Evolutionary conservation across 1,140 invertebrate genomes (phyloP).

Genomic region (Luehdorfia chinensis): DNA sequence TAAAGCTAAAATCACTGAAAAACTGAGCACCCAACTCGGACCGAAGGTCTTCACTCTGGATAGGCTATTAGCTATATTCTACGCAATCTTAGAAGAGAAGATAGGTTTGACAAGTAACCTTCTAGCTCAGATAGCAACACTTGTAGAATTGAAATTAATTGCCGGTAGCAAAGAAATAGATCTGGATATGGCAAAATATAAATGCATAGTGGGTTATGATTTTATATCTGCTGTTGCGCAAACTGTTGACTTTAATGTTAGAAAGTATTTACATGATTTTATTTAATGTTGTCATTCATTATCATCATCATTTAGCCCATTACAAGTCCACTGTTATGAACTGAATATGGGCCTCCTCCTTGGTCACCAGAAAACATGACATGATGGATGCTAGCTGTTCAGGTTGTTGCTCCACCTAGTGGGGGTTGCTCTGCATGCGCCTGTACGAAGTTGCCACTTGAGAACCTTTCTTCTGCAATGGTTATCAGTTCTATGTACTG

Average conservation of each 20-base stretch:
- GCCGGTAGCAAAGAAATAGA: slow-evolving; percentile 80
- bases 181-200: slow-evolving; percentile 81
- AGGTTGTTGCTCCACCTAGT: too few relatives aligned
- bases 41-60: slow-evolving; percentile 91
- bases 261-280: slow-evolving; percentile 86
- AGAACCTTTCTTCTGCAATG: too few relatives aligned
- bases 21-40: slow-evolving; percentile 80
- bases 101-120: slow-evolving; percentile 91
- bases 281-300: too few relatives aligned
- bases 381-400: not conserved
- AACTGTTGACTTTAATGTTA: slow-evolving; percentile 84
- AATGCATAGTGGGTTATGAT: slow-evolving; percentile 85
- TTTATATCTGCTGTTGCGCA: slow-evolving; percentile 83
- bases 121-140: slow-evolving; percentile 86
- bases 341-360: too few relatives aligned
- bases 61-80: slow-evolving; percentile 93
- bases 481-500: too few relatives aligned
- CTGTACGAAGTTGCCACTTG: too few relatives aligned
- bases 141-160: slow-evolving; percentile 85
- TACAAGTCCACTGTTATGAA: too few relatives aligned
- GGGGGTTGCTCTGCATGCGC: not conserved
- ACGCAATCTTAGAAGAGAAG: slow-evolving; percentile 90
- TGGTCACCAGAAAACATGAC: too few relatives aligned
- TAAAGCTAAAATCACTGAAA: slow-evolving; percentile 77
- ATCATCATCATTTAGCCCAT: too few relatives aligned